phyloP scores from a whole-genome alignment of 2,797 vertebrate genomes.

The Echeneis naucrates region DNA sequence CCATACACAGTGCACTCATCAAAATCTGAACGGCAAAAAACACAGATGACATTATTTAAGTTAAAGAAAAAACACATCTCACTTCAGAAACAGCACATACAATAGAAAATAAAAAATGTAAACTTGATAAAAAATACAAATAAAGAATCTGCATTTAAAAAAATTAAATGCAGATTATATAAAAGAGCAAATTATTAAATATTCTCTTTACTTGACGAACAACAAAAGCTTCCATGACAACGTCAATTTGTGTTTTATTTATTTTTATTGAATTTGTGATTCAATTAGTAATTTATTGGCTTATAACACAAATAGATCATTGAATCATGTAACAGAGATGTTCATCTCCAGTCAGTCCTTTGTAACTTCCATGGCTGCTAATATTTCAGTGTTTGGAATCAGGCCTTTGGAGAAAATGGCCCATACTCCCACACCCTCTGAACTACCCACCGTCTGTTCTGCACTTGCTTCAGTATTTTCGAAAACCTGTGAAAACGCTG shows the following conservation, averaged over 20 bases:
- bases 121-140: too few species aligned
- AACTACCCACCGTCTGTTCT: conserved; percentile 20
- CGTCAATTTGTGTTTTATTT: background rate
- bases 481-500: conserved; percentile 30
- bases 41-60: conserved; percentile 26
- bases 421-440: conserved; percentile 3
- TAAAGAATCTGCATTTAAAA: too few species aligned
- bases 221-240: background rate
- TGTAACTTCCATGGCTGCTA: background rate
- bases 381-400: conserved; percentile 17
- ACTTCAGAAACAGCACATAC: background rate
- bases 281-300: conserved; percentile 1
- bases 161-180: background rate
- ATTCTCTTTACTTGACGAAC: conserved; percentile 3
- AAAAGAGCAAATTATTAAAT: too few species aligned
- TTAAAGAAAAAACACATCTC: conserved; percentile 8
- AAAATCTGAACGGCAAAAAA: conserved; percentile 85
- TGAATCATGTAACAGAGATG: conserved; percentile 3
- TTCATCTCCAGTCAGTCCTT: background rate
- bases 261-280: background rate
- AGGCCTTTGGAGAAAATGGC: conserved; percentile 28
- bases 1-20: conserved; percentile 94
- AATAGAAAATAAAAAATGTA: conserved; percentile 3
- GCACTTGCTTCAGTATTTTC: conserved; percentile 5
- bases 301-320: conserved; percentile 23